Evolutionary conservation across 2,888 invertebrate species (phyloP).

Genomic region (Caenorhabditis sinica): DNA sequence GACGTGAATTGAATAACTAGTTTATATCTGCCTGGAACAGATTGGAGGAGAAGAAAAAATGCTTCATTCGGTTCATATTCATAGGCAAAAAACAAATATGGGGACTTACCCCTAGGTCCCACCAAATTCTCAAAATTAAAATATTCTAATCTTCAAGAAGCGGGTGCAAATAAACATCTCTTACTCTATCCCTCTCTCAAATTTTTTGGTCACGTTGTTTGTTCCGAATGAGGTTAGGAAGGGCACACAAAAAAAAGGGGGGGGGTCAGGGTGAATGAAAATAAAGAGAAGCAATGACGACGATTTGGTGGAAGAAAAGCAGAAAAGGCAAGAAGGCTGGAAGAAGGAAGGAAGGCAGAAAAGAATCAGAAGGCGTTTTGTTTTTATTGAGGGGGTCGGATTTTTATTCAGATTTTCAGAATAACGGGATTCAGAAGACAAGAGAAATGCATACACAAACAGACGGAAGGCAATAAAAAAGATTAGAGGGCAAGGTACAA

Average conservation of each 20-base stretch:
- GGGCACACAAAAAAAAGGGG: neutral
- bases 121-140: neutral
- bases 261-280: neutral
- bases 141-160: neutral
- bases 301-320: neutral
- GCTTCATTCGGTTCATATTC: slow-evolving; percentile 14
- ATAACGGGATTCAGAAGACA: no score
- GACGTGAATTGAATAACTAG: neutral
- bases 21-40: slow-evolving; percentile 11
- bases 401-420: no score
- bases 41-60: neutral
- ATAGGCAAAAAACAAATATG: neutral
- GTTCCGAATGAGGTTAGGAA: slow-evolving; percentile 11
- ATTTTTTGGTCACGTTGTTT: slow-evolving; percentile 52
- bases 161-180: neutral
- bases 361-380: slow-evolving; percentile 1
- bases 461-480: slow-evolving; percentile 3
- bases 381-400: slow-evolving; percentile 13
- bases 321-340: neutral
- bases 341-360: no score
- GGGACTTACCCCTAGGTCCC: neutral
- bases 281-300: slow-evolving; percentile 32
- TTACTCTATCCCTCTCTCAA: no score
- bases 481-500: slow-evolving; percentile 44
- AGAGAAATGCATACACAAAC: neutral